These are phyloP conservation scores for Andrena minutula DNA, from an alignment of 2,888 invertebrate genomes.

Conservation along the genomic window DNA sequence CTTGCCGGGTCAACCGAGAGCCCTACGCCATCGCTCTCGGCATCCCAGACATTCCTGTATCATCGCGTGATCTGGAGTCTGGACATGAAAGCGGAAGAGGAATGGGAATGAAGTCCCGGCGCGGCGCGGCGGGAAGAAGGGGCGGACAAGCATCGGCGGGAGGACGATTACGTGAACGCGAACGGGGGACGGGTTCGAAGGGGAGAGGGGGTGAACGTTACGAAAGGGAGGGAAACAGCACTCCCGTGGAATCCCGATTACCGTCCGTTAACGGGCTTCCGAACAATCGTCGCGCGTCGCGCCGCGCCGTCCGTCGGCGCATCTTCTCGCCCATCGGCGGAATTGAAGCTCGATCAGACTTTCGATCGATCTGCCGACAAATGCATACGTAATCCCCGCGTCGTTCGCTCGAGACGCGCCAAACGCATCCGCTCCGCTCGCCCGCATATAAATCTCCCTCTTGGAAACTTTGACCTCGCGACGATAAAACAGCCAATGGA, in stretches of 20 bases:
- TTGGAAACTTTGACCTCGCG: constrained; percentile 13
- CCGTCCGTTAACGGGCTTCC: constrained; percentile 61
- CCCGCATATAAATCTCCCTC: neutral
- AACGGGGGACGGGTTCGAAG: too few relatives aligned
- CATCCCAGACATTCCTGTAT: constrained; percentile 75
- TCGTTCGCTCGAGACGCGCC: neutral
- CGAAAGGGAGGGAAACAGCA: constrained; percentile 40
- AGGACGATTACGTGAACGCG: neutral
- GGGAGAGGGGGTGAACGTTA: neutral
- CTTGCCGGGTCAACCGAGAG: constrained; percentile 63
- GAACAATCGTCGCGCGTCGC: constrained; percentile 59
- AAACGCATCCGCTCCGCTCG: too few relatives aligned
- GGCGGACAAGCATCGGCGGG: constrained; percentile 2
- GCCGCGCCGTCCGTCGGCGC: constrained; percentile 24
- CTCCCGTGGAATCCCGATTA: constrained; percentile 63
- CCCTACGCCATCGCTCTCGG: constrained; percentile 63
- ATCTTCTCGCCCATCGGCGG: constrained; percentile 53
- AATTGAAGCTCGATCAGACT: constrained; percentile 38
- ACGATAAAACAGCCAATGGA: constrained; percentile 27
- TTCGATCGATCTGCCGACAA: constrained; percentile 33
- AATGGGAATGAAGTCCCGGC: constrained; percentile 43
- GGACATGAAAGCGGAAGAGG: constrained; percentile 60
- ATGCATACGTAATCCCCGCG: constrained; percentile 32
- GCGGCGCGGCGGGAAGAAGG: constrained; percentile 29
- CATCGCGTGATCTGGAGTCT: constrained; percentile 70